A percentile compares a stretch with the other conserved stretches of the same genome.
Conservation (phyloP, 2,888 invertebrate genomes). For the Helobdella robusta region DNA sequence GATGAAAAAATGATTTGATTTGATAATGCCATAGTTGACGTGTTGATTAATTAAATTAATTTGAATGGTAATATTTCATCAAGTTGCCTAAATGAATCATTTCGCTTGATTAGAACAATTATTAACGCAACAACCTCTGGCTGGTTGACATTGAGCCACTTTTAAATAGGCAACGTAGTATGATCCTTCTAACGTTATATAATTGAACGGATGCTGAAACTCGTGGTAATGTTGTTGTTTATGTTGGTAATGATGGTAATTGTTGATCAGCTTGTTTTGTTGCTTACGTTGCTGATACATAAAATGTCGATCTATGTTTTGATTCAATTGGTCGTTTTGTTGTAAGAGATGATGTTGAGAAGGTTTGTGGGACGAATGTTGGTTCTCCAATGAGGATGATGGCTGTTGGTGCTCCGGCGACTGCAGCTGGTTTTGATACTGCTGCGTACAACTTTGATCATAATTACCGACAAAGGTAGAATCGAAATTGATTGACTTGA, state of each 20-base stretch:
- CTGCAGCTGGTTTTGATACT: no score
- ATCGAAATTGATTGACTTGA: constrained; percentile 32
- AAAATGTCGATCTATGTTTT: neutral
- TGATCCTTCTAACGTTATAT: constrained; percentile 30
- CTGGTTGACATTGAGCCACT: constrained; percentile 30
- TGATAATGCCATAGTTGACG: no score
- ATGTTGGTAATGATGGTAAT: neutral
- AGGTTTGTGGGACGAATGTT: neutral
- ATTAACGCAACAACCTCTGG: neutral
- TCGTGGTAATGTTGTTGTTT: neutral
- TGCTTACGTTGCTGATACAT: neutral
- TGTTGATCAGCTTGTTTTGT: neutral
- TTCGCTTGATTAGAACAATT: no score
- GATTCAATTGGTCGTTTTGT: neutral
- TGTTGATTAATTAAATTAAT: no score
- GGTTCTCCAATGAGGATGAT: no score
- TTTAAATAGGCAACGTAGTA: constrained; percentile 32
- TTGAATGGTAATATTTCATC: no score
- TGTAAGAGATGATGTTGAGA: neutral
- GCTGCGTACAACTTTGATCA: no score
- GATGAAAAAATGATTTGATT: no score
- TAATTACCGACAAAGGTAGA: constrained; percentile 26
- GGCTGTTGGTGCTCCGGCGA: no score
- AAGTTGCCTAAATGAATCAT: no score
- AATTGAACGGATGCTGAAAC: neutral